These are phyloP conservation scores for Nycticebus coucang DNA, from an alignment of 2,113 vertebrate genomes.

Conservation along the genomic window DNA sequence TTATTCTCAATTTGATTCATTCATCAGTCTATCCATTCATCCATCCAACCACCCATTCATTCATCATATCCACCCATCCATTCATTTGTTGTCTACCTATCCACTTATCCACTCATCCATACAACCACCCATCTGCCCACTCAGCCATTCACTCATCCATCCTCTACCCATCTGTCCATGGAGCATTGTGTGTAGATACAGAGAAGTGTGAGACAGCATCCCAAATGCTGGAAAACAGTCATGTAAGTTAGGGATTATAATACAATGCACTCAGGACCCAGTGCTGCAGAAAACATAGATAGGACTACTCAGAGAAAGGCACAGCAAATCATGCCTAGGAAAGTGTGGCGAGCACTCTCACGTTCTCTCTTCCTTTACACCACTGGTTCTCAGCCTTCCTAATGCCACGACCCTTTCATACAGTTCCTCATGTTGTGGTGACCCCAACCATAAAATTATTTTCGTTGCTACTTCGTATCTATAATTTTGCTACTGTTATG, in stretches of 20 bases:
- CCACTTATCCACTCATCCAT: too few relatives aligned
- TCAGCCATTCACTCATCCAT: neutral
- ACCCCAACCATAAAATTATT: too few relatives aligned
- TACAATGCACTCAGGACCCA: neutral
- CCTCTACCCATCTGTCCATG: neutral
- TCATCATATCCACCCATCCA: neutral
- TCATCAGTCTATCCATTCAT: neutral
- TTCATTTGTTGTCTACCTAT: too few relatives aligned
- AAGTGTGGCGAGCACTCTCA: neutral
- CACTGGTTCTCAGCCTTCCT: too few relatives aligned
- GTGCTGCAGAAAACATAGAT: too few relatives aligned
- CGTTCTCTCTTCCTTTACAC: neutral
- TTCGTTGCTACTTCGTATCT: too few relatives aligned
- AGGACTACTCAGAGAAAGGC: neutral
- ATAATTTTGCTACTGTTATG: too few relatives aligned
- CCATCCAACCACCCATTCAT: neutral
- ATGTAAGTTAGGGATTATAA: neutral
- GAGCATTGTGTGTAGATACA: neutral
- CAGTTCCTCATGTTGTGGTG: too few relatives aligned
- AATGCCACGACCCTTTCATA: too few relatives aligned
- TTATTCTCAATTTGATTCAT: neutral
- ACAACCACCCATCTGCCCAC: neutral
- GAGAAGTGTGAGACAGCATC: neutral
- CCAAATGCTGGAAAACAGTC: neutral
- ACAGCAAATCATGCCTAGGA: neutral